These are phyloP conservation scores for Megaceryle torquata DNA, from an alignment of 2,113 vertebrate genomes.

Conservation along the genomic window DNA sequence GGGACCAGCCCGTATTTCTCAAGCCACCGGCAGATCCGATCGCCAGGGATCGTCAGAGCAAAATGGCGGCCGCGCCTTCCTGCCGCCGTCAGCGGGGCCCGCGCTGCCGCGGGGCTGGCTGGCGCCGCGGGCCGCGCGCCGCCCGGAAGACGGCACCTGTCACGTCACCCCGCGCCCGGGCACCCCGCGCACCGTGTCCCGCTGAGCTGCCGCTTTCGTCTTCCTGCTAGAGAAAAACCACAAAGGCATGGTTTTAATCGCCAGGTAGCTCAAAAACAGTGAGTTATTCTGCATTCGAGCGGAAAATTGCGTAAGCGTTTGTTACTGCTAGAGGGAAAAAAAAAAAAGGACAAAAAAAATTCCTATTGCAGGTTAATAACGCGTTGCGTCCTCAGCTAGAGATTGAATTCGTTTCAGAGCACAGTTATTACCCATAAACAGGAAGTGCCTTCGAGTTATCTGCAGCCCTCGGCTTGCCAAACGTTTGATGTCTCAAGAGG, in stretches of 20 bases:
- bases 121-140: not conserved
- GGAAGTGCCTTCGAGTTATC: not conserved
- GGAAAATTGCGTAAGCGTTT: not conserved
- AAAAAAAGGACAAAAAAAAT: too few species aligned
- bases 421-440: not conserved
- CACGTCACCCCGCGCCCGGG: not conserved
- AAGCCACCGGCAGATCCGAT: not conserved
- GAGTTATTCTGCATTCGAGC: not conserved
- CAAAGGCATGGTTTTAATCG: not conserved
- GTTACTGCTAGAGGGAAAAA: not conserved
- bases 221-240: not conserved
- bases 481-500: not conserved
- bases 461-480: not conserved
- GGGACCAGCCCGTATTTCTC: fast-evolving
- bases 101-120: not conserved
- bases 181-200: not conserved
- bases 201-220: not conserved
- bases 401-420: too few species aligned
- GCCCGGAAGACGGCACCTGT: not conserved
- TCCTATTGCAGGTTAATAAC: not conserved
- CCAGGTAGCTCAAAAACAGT: not conserved
- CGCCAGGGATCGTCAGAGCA: not conserved
- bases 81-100: not conserved
- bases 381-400: not conserved
- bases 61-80: constrained; percentile 6